A percentile compares a stretch with the other conserved stretches of the same genome.
These are phyloP conservation scores for Ahaetulla prasina DNA, from an alignment of 2,113 vertebrate species.

Conservation along the genomic window DNA sequence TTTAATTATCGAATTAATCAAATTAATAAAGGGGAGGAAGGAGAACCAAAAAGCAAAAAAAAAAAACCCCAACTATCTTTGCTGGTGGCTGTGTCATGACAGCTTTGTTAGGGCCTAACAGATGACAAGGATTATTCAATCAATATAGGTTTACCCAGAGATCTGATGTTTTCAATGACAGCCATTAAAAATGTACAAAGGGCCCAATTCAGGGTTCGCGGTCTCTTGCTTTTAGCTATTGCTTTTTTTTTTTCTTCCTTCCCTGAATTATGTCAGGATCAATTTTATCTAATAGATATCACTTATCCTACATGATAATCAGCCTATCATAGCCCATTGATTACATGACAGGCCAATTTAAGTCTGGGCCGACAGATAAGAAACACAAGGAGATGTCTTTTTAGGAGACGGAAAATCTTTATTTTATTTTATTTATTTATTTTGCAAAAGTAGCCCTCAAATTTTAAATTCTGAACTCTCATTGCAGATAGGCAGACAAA, in stretches of 20 bases:
- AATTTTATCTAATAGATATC: conserved; percentile 73
- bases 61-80: conserved; percentile 71
- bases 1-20: not conserved
- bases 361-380: conserved; percentile 61
- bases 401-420: conserved; percentile 38
- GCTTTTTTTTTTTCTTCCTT: conserved; percentile 27
- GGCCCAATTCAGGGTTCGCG: conserved; percentile 50
- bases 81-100: conserved; percentile 73
- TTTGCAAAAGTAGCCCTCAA: conserved; percentile 28
- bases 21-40: not conserved
- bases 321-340: conserved; percentile 69
- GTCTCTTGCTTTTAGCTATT: conserved; percentile 64
- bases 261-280: conserved; percentile 67
- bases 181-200: conserved; percentile 69
- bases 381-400: conserved; percentile 55
- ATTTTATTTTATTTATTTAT: conserved; percentile 9
- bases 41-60: not conserved
- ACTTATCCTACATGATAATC: conserved; percentile 73
- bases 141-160: conserved; percentile 72
- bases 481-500: not conserved
- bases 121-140: conserved; percentile 82
- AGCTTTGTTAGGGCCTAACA: conserved; percentile 84
- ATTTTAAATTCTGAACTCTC: not conserved
- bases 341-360: conserved; percentile 69
- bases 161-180: conserved; percentile 66